These are phyloP conservation scores for Glaucopsyche alexis DNA, from an alignment of 2,888 invertebrate genomes.

Conservation along the genomic window DNA sequence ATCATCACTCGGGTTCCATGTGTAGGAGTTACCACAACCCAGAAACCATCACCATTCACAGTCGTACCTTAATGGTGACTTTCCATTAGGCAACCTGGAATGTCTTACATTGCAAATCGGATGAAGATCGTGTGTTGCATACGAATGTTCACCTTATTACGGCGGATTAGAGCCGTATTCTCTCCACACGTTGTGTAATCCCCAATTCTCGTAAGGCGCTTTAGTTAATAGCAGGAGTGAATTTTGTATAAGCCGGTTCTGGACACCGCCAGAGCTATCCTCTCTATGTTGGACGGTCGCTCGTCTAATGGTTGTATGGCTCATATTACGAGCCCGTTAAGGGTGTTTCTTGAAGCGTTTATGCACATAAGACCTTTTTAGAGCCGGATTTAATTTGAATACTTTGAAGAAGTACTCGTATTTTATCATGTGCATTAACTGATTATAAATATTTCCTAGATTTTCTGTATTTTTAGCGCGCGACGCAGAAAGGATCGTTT, in stretches of 20 bases:
- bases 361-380: background rate
- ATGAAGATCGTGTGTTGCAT: background rate
- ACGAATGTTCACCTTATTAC: background rate
- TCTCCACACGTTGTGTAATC: background rate
- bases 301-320: background rate
- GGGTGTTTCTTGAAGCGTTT: background rate
- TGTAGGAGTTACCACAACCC: background rate
- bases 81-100: conserved; percentile 16
- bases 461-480: too few relatives aligned
- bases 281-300: background rate
- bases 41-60: conserved; percentile 2
- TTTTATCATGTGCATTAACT: too few relatives aligned
- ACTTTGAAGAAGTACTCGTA: too few relatives aligned
- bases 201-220: conserved; percentile 29
- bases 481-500: too few relatives aligned
- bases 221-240: conserved; percentile 28
- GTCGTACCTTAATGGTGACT: background rate
- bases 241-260: conserved; percentile 24
- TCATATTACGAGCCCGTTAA: background rate
- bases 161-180: background rate
- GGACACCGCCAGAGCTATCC: conserved; percentile 3
- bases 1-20: background rate
- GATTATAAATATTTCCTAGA: too few relatives aligned
- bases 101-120: conserved; percentile 20
- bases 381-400: background rate